A percentile compares a stretch with the other conserved stretches of the same genome.
These are phyloP conservation scores for Dasypogon diadema DNA, from an alignment of 2,888 invertebrate species.

Conservation along the genomic window DNA sequence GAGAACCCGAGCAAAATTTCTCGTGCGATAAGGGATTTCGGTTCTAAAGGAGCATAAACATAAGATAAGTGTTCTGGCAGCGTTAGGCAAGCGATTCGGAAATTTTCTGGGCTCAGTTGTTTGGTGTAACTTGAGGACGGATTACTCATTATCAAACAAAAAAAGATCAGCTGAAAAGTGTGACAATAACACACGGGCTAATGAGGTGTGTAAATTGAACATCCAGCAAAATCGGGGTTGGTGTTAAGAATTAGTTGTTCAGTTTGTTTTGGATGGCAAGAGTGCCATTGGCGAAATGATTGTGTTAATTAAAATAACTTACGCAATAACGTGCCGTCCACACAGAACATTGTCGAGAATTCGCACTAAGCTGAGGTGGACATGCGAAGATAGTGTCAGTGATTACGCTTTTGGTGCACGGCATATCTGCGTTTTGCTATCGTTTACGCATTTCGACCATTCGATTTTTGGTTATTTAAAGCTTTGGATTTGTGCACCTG, in stretches of 20 bases:
- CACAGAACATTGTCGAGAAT: constrained; percentile 15
- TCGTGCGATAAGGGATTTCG: constrained; percentile 16
- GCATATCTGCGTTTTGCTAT: neutral
- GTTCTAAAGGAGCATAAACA: neutral
- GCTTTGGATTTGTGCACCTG: neutral
- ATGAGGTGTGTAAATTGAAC: constrained; percentile 7
- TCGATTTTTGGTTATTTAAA: neutral
- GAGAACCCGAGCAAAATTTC: neutral
- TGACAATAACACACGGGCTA: constrained; percentile 26
- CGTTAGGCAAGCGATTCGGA: neutral
- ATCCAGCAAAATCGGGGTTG: neutral
- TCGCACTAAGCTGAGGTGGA: neutral
- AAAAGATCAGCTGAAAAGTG: constrained; percentile 34
- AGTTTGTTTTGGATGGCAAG: too few species aligned
- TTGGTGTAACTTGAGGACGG: constrained; percentile 11
- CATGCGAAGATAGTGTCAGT: neutral
- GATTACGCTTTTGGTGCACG: neutral
- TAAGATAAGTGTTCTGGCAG: neutral
- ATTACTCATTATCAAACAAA: constrained; percentile 43
- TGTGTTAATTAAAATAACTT: constrained; percentile 39
- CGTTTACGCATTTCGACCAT: neutral
- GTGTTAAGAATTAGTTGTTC: constrained; percentile 1
- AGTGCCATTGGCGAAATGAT: constrained; percentile 17
- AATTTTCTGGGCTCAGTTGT: neutral
- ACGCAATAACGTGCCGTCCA: constrained; percentile 34